phyloP scores from a whole-genome alignment of 2,113 vertebrate genomes.

The Pomatostomus ruficeps region DNA sequence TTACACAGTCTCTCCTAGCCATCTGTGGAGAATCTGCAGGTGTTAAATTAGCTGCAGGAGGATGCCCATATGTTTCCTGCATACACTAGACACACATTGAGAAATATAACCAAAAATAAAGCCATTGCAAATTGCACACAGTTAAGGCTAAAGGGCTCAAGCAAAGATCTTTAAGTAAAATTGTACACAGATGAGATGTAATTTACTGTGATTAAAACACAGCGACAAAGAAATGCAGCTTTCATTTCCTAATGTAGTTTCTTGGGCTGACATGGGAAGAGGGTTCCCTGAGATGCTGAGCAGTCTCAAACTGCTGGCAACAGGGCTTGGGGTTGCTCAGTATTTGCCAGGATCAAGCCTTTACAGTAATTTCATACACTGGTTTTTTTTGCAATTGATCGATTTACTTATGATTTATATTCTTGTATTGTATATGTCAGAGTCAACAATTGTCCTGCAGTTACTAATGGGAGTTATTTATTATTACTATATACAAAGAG shows the following conservation, averaged over 20 bases:
- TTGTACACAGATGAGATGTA: not conserved
- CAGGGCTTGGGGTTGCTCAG: not conserved
- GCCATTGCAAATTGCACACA: not conserved
- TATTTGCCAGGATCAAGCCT: not conserved
- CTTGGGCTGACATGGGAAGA: not conserved
- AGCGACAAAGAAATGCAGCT: not conserved
- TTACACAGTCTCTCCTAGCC: not conserved
- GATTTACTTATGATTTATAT: not conserved
- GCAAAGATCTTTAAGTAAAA: slow-evolving; percentile 5
- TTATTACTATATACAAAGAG: not conserved
- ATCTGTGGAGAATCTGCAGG: slow-evolving; percentile 42
- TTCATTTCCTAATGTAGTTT: not conserved
- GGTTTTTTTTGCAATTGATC: not conserved
- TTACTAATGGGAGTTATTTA: not conserved
- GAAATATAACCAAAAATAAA: not conserved
- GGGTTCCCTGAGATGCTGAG: not conserved
- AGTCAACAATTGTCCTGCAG: not conserved
- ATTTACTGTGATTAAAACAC: not conserved
- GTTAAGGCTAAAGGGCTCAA: slow-evolving; percentile 1
- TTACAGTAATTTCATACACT: not conserved
- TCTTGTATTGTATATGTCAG: not conserved
- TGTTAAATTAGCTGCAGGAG: slow-evolving; percentile 51
- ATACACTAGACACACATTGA: not conserved
- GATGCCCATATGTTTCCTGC: slow-evolving; percentile 35
- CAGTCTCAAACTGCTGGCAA: not conserved